Base-by-base conservation (phyloP, 2,888 invertebrate genomes). In the Platerodrilus igneus region DNA sequence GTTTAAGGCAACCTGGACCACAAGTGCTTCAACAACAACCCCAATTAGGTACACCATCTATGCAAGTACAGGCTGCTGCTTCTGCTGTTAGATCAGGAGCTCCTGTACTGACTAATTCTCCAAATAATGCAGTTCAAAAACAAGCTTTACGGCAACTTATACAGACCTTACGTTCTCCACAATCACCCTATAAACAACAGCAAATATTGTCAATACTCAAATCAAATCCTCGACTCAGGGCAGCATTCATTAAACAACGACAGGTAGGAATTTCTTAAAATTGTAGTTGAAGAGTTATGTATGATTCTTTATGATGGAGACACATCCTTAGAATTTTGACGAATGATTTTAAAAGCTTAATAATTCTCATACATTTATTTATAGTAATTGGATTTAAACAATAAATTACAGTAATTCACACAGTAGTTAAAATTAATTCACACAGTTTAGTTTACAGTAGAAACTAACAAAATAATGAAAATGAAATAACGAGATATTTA, bases 141-240 rank as follows among this genome's bases (percentile, higher is more conserved):
- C 78, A 85, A 55, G 86, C 86, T 45, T 69, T 90, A 37, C 86
- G 87, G 56, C 85, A 91, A 67, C 79, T 96, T 13, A 84, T 95
- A 80, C 83, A 85, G 57, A 92, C 92, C 43, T 75, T 97, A 34
- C 82, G 89, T 56, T 89, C 88, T 55, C 93, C 94, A 34, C 85
- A 85, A 55, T 86, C 89, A 30, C 87, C 86, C 50, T 91, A 94
- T 62, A 94, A 95, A 63, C 94, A 95, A 62, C 86, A 86, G 62
- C 86, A 89, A 69, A 82, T 90, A 45, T 74, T 94, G 47, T 82
- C 85, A 59, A 91, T 95, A 60, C 78, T 95, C 48, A 93, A 93
- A 69, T 85, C 87, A 50, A 92, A 94, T 71, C 95, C 95, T 22
- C 90, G 89, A 57, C 76, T 96, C 28, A 94, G 95, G 91, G 91